Evolutionary conservation across 2,888 invertebrate species (phyloP), one percentile per base, ranked within the genome.

Genomic region (Suillia variegata): DNA sequence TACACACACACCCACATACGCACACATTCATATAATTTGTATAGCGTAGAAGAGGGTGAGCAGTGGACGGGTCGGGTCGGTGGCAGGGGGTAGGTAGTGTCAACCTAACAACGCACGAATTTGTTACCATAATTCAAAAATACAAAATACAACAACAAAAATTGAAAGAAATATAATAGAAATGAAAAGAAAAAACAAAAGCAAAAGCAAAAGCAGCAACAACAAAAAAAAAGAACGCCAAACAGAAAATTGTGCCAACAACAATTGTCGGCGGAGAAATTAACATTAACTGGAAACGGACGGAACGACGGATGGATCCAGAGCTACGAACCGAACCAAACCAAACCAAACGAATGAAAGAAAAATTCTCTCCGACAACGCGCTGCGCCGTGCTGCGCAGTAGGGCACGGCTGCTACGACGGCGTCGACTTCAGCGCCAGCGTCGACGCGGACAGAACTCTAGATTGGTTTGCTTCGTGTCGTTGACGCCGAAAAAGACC

Each of bases 401-500:
- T 20, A 20, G 47, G 13, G 47, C 47, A 49, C 21, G 48, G n/a
- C 22, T 64, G 66, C 64, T 66, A 59, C 69, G 70, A 69, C 73
- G 75, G 70, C 75, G 5, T 18, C 63, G 56, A 33, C 56, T 31
- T 24, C 63, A 58, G 57, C 31, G 63, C 75, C 62, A 52, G 33
- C 56, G 31, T 26, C 62, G 59, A 58, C 45, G 63, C 74, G 62
- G 73, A 71, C 73, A 74, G 74, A 75, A 75, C 26, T 45, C 45
- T 45, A 72, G 49, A 72, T 74, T 72, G 74, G 73, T 56, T 54
- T 38, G 38, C 71, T 67, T 68, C 71, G 52, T 65, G 77, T 76
- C 79, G 79, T 79, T 78, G 77, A 79, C 79, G 79, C 77, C 78
- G 76, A 78, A 78, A 77, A 78, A 78, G 78, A 79, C 78, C 79